phyloP scores from a whole-genome alignment of 2,888 invertebrate genomes.

The Psylliodes chrysocephalus region DNA sequence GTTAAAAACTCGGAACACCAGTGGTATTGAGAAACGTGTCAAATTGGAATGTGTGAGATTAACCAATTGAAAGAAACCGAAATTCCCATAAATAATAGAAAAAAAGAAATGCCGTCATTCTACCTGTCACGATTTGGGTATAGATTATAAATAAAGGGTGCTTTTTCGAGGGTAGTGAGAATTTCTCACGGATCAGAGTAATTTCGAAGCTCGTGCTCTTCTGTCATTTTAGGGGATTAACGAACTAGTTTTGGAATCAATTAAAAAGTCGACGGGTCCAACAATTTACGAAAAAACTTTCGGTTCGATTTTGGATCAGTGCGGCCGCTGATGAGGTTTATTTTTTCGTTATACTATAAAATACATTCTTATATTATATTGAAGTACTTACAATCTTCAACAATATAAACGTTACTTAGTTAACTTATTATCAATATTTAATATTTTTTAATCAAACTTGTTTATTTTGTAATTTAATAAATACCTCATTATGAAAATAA shows the following conservation, averaged over 20 bases:
- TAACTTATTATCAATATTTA: no score
- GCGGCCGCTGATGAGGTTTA: no score
- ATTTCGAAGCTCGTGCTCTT: slow-evolving; percentile 39
- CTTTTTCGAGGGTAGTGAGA: slow-evolving; percentile 16
- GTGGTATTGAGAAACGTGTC: slow-evolving; percentile 23
- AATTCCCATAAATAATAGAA: slow-evolving; percentile 34
- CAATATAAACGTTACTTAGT: no score
- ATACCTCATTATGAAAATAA: no score
- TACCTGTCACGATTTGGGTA: slow-evolving; percentile 38
- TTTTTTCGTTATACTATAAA: no score
- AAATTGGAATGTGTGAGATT: slow-evolving; percentile 23
- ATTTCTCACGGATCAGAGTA: slow-evolving; percentile 36
- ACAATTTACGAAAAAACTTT: background rate
- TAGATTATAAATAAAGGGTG: slow-evolving; percentile 35
- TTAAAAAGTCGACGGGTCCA: slow-evolving; percentile 2
- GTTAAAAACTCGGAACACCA: background rate
- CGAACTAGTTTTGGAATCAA: slow-evolving; percentile 8
- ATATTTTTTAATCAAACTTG: no score
- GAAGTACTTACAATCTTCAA: no score
- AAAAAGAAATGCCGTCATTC: slow-evolving; percentile 33
- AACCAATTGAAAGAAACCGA: slow-evolving; percentile 33
- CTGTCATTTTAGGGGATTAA: slow-evolving; percentile 33
- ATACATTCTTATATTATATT: no score
- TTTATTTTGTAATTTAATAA: no score
- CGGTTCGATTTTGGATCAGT: no score